Evolutionary conservation across 2,797 vertebrate genomes (phyloP).

Genomic region (Hafferia zeledoni): DNA sequence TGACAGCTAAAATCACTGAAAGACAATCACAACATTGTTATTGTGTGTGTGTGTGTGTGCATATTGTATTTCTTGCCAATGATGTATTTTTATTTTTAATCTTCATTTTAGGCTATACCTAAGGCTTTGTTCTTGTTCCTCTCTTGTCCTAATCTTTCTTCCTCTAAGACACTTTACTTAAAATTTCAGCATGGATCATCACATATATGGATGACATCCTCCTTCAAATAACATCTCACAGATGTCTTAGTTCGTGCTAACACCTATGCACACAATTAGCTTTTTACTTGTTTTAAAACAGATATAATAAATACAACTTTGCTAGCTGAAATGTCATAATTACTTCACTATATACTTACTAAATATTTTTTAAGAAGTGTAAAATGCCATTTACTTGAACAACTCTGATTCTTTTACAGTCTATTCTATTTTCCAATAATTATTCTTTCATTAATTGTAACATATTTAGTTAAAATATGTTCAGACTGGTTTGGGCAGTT

Average conservation of each 20-base stretch:
- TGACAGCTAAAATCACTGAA: not conserved
- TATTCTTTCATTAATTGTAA: not conserved
- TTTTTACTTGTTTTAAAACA: not conserved
- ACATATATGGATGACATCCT: not conserved
- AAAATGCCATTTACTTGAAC: not conserved
- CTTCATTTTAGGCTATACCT: not conserved
- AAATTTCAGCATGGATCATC: not conserved
- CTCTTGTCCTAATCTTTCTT: not conserved
- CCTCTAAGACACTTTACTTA: not conserved
- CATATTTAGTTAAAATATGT: not conserved
- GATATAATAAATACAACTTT: not conserved
- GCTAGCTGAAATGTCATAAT: not conserved
- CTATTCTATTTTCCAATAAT: not conserved
- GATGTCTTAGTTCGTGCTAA: not conserved
- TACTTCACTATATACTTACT: not conserved
- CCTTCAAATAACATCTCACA: not conserved
- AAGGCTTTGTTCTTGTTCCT: not conserved
- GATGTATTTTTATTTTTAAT: not conserved
- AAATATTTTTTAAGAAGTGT: not conserved
- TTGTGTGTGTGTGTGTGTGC: no score
- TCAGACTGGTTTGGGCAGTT: not conserved
- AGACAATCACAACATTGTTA: not conserved
- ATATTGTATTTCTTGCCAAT: not conserved
- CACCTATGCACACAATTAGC: not conserved
- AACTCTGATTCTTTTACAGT: not conserved